Conservation (phyloP, 2,113 vertebrate genomes). For the Microcebus jonahi region DNA sequence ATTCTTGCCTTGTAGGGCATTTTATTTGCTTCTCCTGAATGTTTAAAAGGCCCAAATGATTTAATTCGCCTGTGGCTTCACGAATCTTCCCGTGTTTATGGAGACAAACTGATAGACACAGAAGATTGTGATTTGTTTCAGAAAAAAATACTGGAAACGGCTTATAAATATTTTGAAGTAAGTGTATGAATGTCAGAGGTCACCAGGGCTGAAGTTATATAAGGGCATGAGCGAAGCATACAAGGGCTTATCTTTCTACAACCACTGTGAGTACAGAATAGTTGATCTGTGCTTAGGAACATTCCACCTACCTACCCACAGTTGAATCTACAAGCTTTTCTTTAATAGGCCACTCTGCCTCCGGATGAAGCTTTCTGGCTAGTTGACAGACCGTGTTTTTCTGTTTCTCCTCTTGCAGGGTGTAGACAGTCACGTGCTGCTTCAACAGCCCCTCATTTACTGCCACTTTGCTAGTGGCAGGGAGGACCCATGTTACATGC, state of each 20-base stretch:
- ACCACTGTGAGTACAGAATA: background rate
- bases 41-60: slow-evolving; percentile 82
- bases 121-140: slow-evolving; percentile 86
- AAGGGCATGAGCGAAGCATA: background rate
- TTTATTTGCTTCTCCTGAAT: slow-evolving; percentile 86
- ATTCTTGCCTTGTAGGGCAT: slow-evolving; percentile 84
- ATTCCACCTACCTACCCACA: background rate
- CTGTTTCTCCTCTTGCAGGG: slow-evolving; percentile 78
- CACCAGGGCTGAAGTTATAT: background rate
- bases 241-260: background rate
- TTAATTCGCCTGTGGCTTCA: slow-evolving; percentile 87
- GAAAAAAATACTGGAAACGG: slow-evolving; percentile 84
- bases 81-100: slow-evolving; percentile 87
- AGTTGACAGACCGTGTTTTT: background rate
- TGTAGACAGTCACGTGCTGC: slow-evolving; percentile 78
- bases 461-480: slow-evolving; percentile 84
- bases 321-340: background rate
- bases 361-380: too few relatives aligned
- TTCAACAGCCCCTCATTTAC: slow-evolving; percentile 86
- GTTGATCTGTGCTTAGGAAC: background rate
- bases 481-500: slow-evolving; percentile 81
- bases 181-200: background rate
- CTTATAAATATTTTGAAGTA: slow-evolving; percentile 88
- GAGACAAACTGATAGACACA: slow-evolving; percentile 87
- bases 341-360: too few relatives aligned